phyloP scores from a whole-genome alignment of 2,113 vertebrate genomes.

The Indri indri region DNA sequence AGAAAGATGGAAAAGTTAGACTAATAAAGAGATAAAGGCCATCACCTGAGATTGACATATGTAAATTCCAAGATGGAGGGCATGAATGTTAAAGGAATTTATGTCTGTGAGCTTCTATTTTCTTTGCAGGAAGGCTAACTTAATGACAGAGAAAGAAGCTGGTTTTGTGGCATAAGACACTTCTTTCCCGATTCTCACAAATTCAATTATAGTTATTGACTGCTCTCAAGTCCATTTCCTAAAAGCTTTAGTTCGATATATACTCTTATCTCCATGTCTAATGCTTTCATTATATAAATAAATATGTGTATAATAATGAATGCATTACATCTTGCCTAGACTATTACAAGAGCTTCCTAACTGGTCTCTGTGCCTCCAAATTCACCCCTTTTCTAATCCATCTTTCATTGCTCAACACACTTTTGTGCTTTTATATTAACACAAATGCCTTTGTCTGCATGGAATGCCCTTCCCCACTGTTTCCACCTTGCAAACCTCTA shows the following conservation, averaged over 20 bases:
- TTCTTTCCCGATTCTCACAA: not conserved
- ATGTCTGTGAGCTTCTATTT: not conserved
- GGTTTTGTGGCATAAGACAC: not conserved
- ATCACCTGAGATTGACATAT: not conserved
- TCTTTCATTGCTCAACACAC: not conserved
- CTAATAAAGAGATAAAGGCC: not conserved
- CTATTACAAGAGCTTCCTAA: not conserved
- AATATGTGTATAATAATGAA: not conserved
- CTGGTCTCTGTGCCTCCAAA: not conserved
- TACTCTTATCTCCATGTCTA: not conserved
- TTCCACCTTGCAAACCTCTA: not conserved
- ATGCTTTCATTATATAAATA: not conserved
- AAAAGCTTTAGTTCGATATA: not conserved
- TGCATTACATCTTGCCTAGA: not conserved
- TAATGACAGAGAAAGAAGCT: not conserved
- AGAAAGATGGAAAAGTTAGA: not conserved
- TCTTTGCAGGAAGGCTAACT: not conserved
- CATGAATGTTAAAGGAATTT: not conserved
- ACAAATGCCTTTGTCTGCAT: not conserved
- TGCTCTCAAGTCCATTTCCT: not conserved
- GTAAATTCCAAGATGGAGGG: not conserved
- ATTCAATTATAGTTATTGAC: not conserved
- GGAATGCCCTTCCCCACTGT: not conserved
- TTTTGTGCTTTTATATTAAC: not conserved
- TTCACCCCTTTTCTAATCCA: not conserved